A percentile compares a stretch with the other conserved stretches of the same genome.
Evolutionary conservation across 2,797 vertebrate genomes (phyloP).

Genomic region (Scolopax bukidnonensis): DNA sequence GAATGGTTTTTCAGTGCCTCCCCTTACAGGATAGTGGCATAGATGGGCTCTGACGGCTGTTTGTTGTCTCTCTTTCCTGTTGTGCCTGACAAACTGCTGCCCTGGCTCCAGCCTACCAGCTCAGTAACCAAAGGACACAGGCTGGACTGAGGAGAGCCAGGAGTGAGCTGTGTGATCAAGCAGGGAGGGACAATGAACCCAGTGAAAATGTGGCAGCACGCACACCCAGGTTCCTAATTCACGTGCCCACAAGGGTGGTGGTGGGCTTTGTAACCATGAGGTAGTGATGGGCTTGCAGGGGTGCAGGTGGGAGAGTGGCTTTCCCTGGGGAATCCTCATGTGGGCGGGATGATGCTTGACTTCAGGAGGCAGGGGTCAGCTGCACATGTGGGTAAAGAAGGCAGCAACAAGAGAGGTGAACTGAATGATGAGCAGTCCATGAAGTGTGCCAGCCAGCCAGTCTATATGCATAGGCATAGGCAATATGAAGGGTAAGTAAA

Average conservation of each 20-base stretch:
- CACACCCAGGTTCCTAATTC: background rate
- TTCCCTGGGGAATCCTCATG: background rate
- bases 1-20: background rate
- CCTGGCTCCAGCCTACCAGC: background rate
- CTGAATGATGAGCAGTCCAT: background rate
- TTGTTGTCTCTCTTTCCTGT: background rate
- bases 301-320: background rate
- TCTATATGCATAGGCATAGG: background rate
- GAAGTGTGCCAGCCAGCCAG: background rate
- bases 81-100: background rate
- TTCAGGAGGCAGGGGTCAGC: background rate
- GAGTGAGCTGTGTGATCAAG: background rate
- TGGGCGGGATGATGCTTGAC: background rate
- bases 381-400: background rate
- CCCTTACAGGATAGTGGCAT: background rate
- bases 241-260: rapidly evolving
- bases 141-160: rapidly evolving
- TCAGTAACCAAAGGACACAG: background rate
- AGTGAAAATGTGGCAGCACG: background rate
- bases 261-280: background rate
- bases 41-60: rapidly evolving
- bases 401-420: background rate
- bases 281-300: background rate
- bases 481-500: background rate
- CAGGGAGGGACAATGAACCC: rapidly evolving